Conservation (phyloP, 2,888 invertebrate species). For the Biston stratarius region DNA sequence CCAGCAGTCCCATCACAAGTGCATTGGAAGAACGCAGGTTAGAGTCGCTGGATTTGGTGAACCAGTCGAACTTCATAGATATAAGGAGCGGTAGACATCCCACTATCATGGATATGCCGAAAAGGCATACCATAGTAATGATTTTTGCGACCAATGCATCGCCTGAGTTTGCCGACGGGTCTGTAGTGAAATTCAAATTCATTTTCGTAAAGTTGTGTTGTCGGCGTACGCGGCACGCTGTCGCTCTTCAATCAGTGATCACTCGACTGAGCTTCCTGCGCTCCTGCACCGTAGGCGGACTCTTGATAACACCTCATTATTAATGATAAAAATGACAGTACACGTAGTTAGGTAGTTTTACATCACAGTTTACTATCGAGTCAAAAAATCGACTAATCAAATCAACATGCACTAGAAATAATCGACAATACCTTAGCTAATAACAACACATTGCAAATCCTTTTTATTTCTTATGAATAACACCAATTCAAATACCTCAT, state of each 20-base stretch:
- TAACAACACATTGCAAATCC: neutral
- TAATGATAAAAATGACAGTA: conserved; percentile 73
- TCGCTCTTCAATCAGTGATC: conserved; percentile 51
- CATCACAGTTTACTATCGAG: conserved; percentile 55
- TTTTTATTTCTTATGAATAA: neutral
- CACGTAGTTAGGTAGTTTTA: conserved; percentile 55
- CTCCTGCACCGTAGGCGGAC: conserved; percentile 67
- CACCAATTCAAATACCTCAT: neutral
- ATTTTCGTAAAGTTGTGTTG: conserved; percentile 35
- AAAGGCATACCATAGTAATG: conserved; percentile 92
- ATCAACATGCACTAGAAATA: conserved; percentile 19
- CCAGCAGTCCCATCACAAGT: conserved; percentile 88
- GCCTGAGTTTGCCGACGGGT: conserved; percentile 52
- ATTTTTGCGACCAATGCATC: conserved; percentile 90
- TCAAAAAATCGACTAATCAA: conserved; percentile 36
- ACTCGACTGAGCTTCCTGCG: conserved; percentile 71
- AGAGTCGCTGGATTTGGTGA: conserved; percentile 70
- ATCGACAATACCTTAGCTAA: neutral
- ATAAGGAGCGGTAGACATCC: conserved; percentile 92
- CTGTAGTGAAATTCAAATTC: conserved; percentile 57
- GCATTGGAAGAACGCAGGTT: conserved; percentile 81
- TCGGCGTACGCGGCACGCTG: conserved; percentile 52
- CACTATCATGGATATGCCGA: conserved; percentile 90
- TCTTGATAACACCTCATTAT: conserved; percentile 76
- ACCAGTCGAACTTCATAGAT: conserved; percentile 89